Evolutionary conservation across 2,797 vertebrate species (phyloP).

Genomic region (Okamejei kenojei): DNA sequence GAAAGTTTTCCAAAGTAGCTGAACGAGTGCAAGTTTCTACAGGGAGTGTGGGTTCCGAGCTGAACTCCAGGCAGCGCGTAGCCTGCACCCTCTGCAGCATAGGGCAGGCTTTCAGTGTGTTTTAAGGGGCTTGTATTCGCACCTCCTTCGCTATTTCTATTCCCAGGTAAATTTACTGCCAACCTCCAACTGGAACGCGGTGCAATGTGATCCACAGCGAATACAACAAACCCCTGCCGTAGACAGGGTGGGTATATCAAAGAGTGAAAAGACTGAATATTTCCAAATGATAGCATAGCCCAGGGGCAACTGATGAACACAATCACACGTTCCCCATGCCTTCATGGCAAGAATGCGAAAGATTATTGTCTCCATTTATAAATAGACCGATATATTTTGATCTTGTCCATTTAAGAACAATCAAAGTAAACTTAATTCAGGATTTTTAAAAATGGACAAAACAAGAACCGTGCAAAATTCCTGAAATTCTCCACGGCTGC

Average conservation of each 20-base stretch:
- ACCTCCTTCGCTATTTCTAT: background rate
- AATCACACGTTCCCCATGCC: background rate
- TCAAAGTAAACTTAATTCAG: too few relatives aligned
- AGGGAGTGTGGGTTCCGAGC: background rate
- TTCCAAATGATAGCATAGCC: background rate
- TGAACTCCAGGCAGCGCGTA: background rate
- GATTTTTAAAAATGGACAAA: too few relatives aligned
- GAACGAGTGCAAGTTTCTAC: background rate
- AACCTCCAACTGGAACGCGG: background rate
- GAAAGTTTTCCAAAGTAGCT: background rate
- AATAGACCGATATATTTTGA: background rate
- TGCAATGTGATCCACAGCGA: background rate
- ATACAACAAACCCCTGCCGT: too few relatives aligned
- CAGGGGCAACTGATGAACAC: background rate
- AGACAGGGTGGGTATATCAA: too few relatives aligned
- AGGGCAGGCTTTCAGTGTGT: background rate
- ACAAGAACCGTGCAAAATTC: too few relatives aligned
- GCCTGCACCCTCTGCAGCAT: background rate
- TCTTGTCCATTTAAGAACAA: background rate
- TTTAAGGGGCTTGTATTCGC: background rate
- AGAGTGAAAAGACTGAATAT: background rate
- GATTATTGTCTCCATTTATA: too few relatives aligned
- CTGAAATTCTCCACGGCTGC: too few relatives aligned
- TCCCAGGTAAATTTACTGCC: background rate
- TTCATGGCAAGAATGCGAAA: background rate